These are phyloP conservation scores for Sciurus niger DNA, from an alignment of 2,113 vertebrate genomes.

Conservation along the genomic window DNA sequence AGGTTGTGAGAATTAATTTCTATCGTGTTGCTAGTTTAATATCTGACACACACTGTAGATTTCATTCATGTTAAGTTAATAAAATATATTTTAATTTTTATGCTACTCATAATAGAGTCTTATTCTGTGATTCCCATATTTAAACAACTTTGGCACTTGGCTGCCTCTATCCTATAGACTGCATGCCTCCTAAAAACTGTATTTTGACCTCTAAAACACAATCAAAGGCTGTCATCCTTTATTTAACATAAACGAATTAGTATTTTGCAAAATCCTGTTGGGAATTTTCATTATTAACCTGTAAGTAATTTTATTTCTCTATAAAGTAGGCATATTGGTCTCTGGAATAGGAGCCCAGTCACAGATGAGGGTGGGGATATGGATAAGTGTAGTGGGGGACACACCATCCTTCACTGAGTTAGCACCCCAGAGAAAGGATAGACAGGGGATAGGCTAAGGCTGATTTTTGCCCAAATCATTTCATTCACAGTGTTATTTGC, in stretches of 20 bases:
- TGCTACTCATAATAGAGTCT: not conserved
- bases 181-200: not conserved
- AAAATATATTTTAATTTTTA: not conserved
- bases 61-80: not conserved
- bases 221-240: not conserved
- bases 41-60: not conserved
- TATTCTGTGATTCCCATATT: not conserved
- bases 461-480: not conserved
- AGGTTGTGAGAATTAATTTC: conserved; percentile 1
- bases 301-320: not conserved
- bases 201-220: not conserved
- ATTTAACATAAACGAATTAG: not conserved
- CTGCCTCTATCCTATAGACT: not conserved
- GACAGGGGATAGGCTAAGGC: too few relatives aligned
- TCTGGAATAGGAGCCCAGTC: fast-evolving
- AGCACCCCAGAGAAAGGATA: not conserved
- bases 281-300: not conserved
- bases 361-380: not conserved
- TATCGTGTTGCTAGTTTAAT: not conserved
- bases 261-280: not conserved
- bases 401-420: not conserved
- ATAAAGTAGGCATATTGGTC: not conserved
- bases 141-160: not conserved
- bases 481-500: not conserved
- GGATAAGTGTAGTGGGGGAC: fast-evolving